Conservation (phyloP, 2,113 vertebrate species). For the Sinosuthora webbiana region DNA sequence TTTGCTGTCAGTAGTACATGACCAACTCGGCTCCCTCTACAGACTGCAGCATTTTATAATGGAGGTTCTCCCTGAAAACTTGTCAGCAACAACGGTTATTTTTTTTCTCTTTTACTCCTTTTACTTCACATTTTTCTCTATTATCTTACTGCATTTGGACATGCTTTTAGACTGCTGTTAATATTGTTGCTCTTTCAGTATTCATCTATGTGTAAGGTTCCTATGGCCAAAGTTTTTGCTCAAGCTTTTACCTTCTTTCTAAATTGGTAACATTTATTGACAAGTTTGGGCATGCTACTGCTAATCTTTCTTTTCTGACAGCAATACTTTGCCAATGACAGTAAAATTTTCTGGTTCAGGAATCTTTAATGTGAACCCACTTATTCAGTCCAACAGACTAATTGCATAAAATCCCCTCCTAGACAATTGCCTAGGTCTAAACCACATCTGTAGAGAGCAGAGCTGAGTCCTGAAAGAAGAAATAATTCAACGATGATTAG, state of each 20-base stretch:
- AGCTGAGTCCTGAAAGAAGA: background rate
- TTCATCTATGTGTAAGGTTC: background rate
- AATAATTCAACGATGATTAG: background rate
- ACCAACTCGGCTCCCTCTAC: background rate
- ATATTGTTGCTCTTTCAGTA: background rate
- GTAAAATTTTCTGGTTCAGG: background rate
- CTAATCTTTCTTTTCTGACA: background rate
- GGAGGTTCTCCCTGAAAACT: background rate
- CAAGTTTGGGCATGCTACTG: background rate
- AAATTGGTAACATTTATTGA: background rate
- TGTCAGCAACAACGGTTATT: background rate
- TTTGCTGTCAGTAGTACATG: background rate
- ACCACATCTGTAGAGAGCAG: background rate
- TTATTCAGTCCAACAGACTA: background rate
- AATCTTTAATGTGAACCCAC: background rate
- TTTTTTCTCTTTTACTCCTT: background rate
- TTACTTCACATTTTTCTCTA: background rate
- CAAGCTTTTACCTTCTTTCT: background rate
- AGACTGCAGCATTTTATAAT: background rate
- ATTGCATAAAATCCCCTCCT: fast-evolving
- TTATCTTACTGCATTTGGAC: background rate
- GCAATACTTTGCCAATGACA: background rate
- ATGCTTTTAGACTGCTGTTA: background rate
- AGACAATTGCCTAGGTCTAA: background rate
- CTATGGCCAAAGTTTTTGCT: background rate